These are phyloP conservation scores for Girardinus metallicus DNA, from an alignment of 2,797 vertebrate genomes.

Conservation along the genomic window DNA sequence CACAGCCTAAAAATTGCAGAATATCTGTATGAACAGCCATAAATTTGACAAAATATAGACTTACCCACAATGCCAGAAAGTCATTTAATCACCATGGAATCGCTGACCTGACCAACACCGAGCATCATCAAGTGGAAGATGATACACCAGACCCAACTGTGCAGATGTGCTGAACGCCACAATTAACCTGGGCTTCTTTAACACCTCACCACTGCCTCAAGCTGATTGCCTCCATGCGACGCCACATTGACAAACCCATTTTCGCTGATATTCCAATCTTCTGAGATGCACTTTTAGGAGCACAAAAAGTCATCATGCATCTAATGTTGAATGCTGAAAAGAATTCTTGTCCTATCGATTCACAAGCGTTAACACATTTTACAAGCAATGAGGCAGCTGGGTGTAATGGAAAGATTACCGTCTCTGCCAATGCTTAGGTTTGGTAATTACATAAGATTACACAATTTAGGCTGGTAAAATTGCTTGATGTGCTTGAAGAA, in stretches of 20 bases:
- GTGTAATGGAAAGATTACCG: background rate
- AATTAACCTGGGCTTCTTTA: background rate
- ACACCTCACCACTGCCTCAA: background rate
- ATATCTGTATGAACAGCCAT: background rate
- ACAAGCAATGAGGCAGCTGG: background rate
- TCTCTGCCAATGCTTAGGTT: conserved; percentile 4
- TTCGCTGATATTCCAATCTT: background rate
- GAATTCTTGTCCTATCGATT: background rate
- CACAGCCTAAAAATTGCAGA: background rate
- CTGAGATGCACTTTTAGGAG: background rate
- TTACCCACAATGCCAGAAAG: background rate
- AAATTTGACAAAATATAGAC: background rate
- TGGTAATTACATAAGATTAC: conserved; percentile 7
- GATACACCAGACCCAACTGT: background rate
- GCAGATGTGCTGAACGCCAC: background rate
- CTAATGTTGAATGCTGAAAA: background rate
- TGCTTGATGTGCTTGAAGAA: background rate
- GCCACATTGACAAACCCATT: background rate
- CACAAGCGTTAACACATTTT: background rate
- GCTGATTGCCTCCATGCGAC: background rate
- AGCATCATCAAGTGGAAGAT: background rate
- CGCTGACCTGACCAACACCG: background rate
- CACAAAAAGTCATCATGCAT: background rate
- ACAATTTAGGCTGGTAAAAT: conserved; percentile 4
- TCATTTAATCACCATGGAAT: background rate